Percentiles rank a stretch among this genome's conserved stretches.
Evolutionary conservation across 2,888 invertebrate genomes (phyloP).

Genomic region (Piscicola geometra): DNA sequence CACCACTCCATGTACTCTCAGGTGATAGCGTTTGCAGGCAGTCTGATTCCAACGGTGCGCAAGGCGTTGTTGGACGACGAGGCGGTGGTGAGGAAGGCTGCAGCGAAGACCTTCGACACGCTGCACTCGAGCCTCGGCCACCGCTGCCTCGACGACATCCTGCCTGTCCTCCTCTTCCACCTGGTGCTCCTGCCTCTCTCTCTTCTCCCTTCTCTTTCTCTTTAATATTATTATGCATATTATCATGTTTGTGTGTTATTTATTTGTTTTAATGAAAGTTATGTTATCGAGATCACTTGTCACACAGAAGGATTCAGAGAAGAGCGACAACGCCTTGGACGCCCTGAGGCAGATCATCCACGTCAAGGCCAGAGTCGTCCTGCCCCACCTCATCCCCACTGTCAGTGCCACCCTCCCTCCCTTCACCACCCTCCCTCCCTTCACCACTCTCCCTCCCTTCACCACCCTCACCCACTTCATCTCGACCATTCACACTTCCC

Average conservation of each 20-base stretch:
- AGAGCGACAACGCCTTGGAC: conserved; percentile 85
- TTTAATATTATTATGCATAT: not conserved
- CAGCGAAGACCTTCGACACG: conserved; percentile 92
- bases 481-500: too few relatives aligned
- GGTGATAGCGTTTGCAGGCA: conserved; percentile 75
- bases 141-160: conserved; percentile 89
- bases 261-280: too few relatives aligned
- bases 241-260: too few relatives aligned
- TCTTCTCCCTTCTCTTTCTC: not conserved
- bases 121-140: conserved; percentile 88
- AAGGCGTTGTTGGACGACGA: conserved; percentile 84
- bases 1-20: conserved; percentile 42
- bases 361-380: conserved; percentile 86
- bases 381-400: conserved; percentile 87
- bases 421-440: too few relatives aligned
- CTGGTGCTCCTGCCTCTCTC: conserved; percentile 58
- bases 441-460: too few relatives aligned
- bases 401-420: conserved; percentile 44
- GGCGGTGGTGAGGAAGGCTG: conserved; percentile 83
- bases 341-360: conserved; percentile 95
- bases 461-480: too few relatives aligned
- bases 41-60: conserved; percentile 84
- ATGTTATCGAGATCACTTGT: not conserved
- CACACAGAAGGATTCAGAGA: conserved; percentile 66
- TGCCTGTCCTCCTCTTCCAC: conserved; percentile 81